Evolutionary conservation across 2,113 vertebrate species (phyloP).

Genomic region (Forbesichthys agassizii): DNA sequence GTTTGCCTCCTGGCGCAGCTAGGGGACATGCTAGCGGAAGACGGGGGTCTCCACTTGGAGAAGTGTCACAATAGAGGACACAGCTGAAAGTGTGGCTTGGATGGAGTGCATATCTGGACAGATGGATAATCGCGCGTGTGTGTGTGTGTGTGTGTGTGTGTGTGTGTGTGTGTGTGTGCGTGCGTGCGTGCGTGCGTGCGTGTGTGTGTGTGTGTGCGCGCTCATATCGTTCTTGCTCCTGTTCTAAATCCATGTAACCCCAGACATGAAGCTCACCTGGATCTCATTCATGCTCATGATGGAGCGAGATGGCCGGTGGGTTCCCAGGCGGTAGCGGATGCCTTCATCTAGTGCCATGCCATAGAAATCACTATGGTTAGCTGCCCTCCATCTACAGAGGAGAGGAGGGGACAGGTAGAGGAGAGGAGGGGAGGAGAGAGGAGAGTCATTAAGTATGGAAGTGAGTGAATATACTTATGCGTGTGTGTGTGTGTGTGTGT

Average conservation of each 20-base stretch:
- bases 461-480: not conserved
- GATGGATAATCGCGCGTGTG: no score
- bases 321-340: constrained; percentile 89
- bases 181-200: accelerated
- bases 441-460: not conserved
- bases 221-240: no score
- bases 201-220: no score
- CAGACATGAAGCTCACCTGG: constrained; percentile 76
- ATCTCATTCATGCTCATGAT: constrained; percentile 97
- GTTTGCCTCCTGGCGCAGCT: no score
- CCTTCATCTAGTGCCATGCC: constrained; percentile 93
- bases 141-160: no score
- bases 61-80: no score
- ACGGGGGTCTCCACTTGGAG: no score
- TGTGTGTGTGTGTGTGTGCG: no score
- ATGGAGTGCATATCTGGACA: no score
- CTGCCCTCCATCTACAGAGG: constrained; percentile 85
- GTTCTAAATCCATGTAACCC: not conserved
- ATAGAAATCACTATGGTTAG: constrained; percentile 92
- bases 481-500: constrained; percentile 1
- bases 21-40: no score
- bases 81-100: no score
- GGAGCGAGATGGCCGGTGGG: constrained; percentile 83
- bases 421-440: not conserved
- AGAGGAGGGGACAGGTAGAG: not conserved